Evolutionary conservation across 2,888 invertebrate genomes (phyloP), one percentile per base, ranked within the genome.

Genomic region (Synergus umbraculus): DNA sequence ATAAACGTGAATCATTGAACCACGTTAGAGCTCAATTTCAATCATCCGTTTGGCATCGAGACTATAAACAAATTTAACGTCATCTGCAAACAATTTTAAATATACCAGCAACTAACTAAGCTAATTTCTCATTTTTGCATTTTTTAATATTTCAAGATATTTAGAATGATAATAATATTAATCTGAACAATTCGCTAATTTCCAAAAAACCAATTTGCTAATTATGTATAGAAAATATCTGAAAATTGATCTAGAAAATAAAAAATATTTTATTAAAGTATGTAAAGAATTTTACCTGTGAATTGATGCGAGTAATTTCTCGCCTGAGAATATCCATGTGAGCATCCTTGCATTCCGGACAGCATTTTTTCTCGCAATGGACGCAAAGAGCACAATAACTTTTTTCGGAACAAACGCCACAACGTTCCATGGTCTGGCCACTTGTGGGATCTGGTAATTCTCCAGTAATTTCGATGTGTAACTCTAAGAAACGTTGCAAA

Each of bases 361-460:
- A 99, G 83, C 99, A 96, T 93, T 98, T 97, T 91, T 98, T 98
- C 90, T 99, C 98, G 93, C 99, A 99, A 93, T 99, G 99, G 43
- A 97, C 96, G 92, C 99, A 99, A 76, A 95, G 93, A 79, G 95
- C 95, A 88, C 97, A 96, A 91, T 97, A 97, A 80, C 97, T 96
- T 93, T 98, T 97, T 93, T 98, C 97, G 78, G 97, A 97, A 93
- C 98, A 97, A 69, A 98, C 97, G 89, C 97, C 97, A 92, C 98
- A 98, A 87, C 98, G 94, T 93, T 97, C 97, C 97, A 98, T 98
- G 79, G 97, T 95, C 93, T 97, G 97, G 81, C 97, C 97, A 91
- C 97, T 96, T 82, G 97, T 97, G 64, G 97, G 97, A 92, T 97
- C 97, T 83, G 97, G 97, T 77, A 97, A 93, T 92, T 97, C 97